Percentiles rank a stretch among this genome's conserved stretches.
These are phyloP conservation scores for Odontamblyopus lacepedii DNA, from an alignment of 2,797 vertebrate genomes.

Conservation along the genomic window DNA sequence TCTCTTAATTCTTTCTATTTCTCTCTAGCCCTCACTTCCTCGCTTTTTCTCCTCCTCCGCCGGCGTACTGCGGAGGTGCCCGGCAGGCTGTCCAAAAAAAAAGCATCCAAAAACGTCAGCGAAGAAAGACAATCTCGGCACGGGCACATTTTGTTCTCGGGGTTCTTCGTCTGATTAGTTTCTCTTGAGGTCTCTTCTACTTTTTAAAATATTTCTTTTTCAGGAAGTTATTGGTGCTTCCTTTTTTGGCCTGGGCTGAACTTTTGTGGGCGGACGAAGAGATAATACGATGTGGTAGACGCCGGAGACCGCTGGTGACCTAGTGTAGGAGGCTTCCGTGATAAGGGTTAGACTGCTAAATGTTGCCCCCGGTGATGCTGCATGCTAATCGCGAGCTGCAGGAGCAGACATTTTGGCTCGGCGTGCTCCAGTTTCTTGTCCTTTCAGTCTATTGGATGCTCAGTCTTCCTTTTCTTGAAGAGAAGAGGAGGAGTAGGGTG, in stretches of 20 bases:
- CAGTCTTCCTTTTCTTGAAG: conserved; percentile 13
- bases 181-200: conserved; percentile 44
- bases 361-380: conserved; percentile 52
- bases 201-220: conserved; percentile 4
- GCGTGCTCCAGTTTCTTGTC: conserved; percentile 42
- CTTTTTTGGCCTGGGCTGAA: conserved; percentile 53
- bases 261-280: conserved; percentile 66
- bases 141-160: conserved; percentile 41
- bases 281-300: conserved; percentile 62
- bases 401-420: conserved; percentile 49
- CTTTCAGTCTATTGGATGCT: conserved; percentile 32
- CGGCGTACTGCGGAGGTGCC: conserved; percentile 14
- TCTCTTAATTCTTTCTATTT: conserved; percentile 18
- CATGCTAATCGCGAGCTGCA: conserved; percentile 62
- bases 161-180: conserved; percentile 43
- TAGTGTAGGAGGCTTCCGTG: conserved; percentile 68
- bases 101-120: neutral
- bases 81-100: conserved; percentile 23
- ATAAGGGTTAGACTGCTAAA: conserved; percentile 64
- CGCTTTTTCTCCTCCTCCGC: conserved; percentile 7
- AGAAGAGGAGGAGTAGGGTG: conserved; percentile 54
- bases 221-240: conserved; percentile 51
- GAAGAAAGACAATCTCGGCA: conserved; percentile 18
- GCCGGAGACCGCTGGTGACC: conserved; percentile 55
- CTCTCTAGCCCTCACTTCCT: conserved; percentile 16